Evolutionary conservation across 2,797 vertebrate species (phyloP).

Genomic region (Loriculus beryllinus): DNA sequence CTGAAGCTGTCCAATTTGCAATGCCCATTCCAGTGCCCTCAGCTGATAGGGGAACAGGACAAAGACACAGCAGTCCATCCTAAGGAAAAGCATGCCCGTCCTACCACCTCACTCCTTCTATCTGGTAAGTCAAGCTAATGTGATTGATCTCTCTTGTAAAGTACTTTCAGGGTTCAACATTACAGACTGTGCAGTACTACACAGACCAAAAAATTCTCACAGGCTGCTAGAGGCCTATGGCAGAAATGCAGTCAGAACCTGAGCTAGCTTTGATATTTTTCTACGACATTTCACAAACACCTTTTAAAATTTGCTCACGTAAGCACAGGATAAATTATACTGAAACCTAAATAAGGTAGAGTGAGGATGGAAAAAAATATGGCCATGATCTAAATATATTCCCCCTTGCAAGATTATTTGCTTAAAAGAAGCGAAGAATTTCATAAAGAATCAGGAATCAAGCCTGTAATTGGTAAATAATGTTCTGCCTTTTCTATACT

Average conservation of each 20-base stretch:
- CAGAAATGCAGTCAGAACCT: neutral
- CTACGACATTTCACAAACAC: neutral
- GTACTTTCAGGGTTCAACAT: neutral
- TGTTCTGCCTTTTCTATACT: neutral
- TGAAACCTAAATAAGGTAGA: neutral
- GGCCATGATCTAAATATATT: neutral
- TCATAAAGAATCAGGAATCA: neutral
- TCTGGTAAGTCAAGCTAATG: neutral
- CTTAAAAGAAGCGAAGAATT: neutral
- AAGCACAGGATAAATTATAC: neutral
- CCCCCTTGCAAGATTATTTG: neutral
- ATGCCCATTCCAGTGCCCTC: accelerated
- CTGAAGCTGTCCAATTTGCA: too few relatives aligned
- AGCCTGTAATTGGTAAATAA: neutral
- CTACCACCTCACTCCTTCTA: accelerated
- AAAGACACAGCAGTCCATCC: neutral
- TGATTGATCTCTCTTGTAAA: neutral
- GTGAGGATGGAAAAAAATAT: neutral
- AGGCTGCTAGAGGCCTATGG: accelerated
- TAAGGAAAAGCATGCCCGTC: neutral
- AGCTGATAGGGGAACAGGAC: neutral
- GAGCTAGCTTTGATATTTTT: neutral
- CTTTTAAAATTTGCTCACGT: neutral
- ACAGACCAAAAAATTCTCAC: neutral
- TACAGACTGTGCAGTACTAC: neutral